phyloP scores from a whole-genome alignment of 2,888 invertebrate genomes.

The Epinotia bilunana region DNA sequence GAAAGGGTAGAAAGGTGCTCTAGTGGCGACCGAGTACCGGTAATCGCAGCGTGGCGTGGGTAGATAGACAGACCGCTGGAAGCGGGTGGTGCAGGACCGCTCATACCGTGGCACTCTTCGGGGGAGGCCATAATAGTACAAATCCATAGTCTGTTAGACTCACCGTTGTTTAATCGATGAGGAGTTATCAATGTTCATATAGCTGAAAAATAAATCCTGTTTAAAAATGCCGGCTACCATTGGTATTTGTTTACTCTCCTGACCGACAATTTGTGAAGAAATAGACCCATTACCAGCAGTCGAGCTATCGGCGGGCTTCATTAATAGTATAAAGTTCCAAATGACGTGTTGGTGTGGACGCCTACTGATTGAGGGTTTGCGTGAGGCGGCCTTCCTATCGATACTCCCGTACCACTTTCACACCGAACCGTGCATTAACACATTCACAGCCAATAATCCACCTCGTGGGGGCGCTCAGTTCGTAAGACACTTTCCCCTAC shows the following conservation, averaged over 20 bases:
- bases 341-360: conserved; percentile 33
- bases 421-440: conserved; percentile 6
- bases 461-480: neutral
- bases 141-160: neutral
- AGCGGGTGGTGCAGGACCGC: too few relatives aligned
- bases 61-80: too few relatives aligned
- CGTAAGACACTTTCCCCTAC: neutral
- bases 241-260: conserved; percentile 17
- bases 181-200: neutral
- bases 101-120: neutral
- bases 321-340: conserved; percentile 42
- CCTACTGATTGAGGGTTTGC: conserved; percentile 37
- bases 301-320: conserved; percentile 35
- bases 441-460: neutral
- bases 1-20: too few relatives aligned
- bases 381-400: conserved; percentile 27
- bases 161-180: neutral
- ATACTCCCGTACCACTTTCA: conserved; percentile 9
- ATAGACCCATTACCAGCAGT: conserved; percentile 33
- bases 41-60: too few relatives aligned
- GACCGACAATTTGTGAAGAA: conserved; percentile 12
- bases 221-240: neutral
- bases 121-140: neutral
- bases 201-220: neutral
- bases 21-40: too few relatives aligned